Percentiles rank a stretch among this genome's conserved stretches.
These are phyloP conservation scores for Drosophila prosaltans DNA, from an alignment of 1,140 invertebrate genomes.

Conservation along the genomic window DNA sequence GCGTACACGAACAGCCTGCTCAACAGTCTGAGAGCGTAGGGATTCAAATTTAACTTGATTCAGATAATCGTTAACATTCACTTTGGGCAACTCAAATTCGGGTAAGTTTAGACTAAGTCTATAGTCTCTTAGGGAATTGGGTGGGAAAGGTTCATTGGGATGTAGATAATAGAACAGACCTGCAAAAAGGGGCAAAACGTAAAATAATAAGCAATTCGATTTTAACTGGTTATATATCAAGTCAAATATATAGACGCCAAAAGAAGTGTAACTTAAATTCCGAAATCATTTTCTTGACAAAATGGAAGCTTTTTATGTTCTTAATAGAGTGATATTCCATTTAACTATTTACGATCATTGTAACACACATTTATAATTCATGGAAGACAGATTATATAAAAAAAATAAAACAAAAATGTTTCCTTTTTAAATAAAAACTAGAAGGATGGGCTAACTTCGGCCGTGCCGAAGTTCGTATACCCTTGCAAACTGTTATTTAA, in stretches of 20 bases:
- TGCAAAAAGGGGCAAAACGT: slow-evolving; percentile 51
- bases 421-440: no score
- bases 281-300: no score
- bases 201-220: slow-evolving; percentile 32
- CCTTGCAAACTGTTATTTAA: no score
- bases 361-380: no score
- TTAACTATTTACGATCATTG: no score
- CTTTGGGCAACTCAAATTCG: slow-evolving; percentile 61
- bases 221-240: slow-evolving; percentile 29
- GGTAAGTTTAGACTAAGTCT: slow-evolving; percentile 61
- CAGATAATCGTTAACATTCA: slow-evolving; percentile 67
- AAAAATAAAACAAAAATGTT: background rate
- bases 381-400: no score
- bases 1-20: slow-evolving; percentile 67
- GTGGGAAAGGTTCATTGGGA: slow-evolving; percentile 80
- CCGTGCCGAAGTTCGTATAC: no score
- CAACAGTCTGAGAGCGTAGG: slow-evolving; percentile 59
- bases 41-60: slow-evolving; percentile 65
- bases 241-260: slow-evolving; percentile 36
- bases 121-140: slow-evolving; percentile 64
- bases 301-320: no score
- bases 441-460: no score
- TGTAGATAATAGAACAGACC: slow-evolving; percentile 81
- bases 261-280: no score
- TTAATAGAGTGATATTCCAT: no score